Evolutionary conservation across 2,888 invertebrate genomes (phyloP), one percentile per base, ranked within the genome.

Genomic region (Arrhopalites spinosus): DNA sequence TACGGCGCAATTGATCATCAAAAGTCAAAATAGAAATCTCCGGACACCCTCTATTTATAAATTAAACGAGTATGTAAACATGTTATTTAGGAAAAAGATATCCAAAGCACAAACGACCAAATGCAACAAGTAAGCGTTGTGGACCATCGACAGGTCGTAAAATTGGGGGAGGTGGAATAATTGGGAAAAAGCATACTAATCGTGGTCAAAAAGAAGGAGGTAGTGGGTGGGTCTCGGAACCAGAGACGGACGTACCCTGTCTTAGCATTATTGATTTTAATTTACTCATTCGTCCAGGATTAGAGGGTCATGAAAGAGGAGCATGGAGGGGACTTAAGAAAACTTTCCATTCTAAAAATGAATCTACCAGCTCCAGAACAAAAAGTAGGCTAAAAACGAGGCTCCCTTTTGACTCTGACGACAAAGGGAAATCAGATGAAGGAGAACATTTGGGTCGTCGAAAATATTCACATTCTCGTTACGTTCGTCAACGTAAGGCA

Each of bases 241-340:
- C 81, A 83, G 84, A 83, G 83, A 64, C 69, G 29, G 88, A 88
- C 7, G 88, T 89, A 83, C 90, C 91, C n/a, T 88, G 89, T 83
- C 87, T 92, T 78, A 89, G 91, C 30, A 91, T 91, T 82, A 91
- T 92, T 79, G 91, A 91, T 87, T 90, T 91, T 84, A 91, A 91
- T 87, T 88, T 90, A 85, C 88, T 91, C 84, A 90, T 90, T 7
- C 87, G 89, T 71, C 89, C 89, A 47, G 89, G 89, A 74, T 85
- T 90, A 67, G 30, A 11, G 29, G 30, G 17, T n/a, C 89, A 89
- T 23, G 66, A 68, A 20, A 43, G 43, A 27, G 69, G 79, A 43
- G 79, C 80, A 11, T 80, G 78, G 79, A 72, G 75, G 47, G 79
- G 79, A 1, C 5, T 20, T 23, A 43, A 59, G 3, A 59, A 25